Evolutionary conservation across 2,113 vertebrate genomes (phyloP).

Genomic region (Smithornis capensis): DNA sequence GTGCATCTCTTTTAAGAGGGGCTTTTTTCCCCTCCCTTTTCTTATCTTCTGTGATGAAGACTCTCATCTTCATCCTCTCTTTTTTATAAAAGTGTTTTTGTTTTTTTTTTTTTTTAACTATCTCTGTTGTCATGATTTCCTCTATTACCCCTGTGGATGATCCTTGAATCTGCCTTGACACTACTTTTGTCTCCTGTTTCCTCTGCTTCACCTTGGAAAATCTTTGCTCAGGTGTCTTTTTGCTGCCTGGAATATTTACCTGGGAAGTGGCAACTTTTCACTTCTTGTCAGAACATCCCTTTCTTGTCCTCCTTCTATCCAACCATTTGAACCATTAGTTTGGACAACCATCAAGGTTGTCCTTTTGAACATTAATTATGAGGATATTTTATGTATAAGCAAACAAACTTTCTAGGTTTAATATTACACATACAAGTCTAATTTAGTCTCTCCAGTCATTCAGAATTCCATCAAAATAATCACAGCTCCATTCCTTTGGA

Average conservation of each 20-base stretch:
- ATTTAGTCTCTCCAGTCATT: background rate
- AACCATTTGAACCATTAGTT: background rate
- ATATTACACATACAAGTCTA: background rate
- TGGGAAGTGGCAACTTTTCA: background rate
- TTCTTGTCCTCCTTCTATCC: background rate
- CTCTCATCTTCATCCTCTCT: background rate
- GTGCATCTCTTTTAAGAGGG: background rate
- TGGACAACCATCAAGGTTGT: background rate
- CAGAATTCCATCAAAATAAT: background rate
- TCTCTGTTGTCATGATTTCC: background rate
- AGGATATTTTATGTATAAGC: background rate
- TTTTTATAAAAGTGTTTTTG: background rate
- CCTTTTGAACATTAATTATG: background rate
- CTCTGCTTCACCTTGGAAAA: background rate
- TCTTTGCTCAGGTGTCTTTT: background rate
- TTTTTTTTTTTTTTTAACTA: background rate
- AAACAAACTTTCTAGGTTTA: background rate
- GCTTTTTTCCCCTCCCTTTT: background rate
- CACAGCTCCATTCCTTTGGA: background rate
- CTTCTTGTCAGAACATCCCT: background rate
- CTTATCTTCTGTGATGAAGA: background rate
- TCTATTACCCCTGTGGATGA: accelerated
- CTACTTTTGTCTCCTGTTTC: background rate
- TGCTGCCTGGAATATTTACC: background rate
- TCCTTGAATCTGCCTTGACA: background rate